Evolutionary conservation across 2,888 invertebrate species (phyloP).

Genomic region (Odontocolon sp.): DNA sequence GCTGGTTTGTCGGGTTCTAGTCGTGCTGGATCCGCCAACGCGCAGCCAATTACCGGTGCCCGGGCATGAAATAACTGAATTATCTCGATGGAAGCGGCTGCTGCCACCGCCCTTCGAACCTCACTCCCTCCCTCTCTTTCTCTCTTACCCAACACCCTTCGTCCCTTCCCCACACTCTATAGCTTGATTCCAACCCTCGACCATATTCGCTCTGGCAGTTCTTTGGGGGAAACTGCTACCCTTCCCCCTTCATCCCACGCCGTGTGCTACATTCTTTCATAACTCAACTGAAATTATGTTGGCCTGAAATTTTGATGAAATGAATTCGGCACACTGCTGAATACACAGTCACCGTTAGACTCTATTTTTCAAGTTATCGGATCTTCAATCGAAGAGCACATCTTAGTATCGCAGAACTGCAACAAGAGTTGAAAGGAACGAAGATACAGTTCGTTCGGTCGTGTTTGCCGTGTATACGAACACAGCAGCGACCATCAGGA

Average conservation of each 20-base stretch:
- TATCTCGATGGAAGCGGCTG: constrained; percentile 77
- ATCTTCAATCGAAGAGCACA: constrained; percentile 36
- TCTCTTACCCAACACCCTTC: constrained; percentile 22
- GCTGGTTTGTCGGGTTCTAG: constrained; percentile 62
- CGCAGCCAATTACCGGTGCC: constrained; percentile 79
- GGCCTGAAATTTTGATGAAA: constrained; percentile 77
- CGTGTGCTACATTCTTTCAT: constrained; percentile 51
- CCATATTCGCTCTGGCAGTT: constrained; percentile 35
- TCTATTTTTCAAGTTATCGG: constrained; percentile 76
- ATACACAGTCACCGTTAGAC: constrained; percentile 71
- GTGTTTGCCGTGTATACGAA: constrained; percentile 5
- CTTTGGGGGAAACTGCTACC: constrained; percentile 42
- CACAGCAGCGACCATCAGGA: constrained; percentile 3
- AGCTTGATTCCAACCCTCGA: constrained; percentile 34
- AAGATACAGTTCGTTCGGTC: background rate
- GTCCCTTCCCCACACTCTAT: constrained; percentile 39
- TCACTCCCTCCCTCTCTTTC: constrained; percentile 49
- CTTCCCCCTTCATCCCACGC: constrained; percentile 49
- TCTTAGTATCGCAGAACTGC: background rate
- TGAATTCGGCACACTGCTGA: constrained; percentile 64
- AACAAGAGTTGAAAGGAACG: background rate
- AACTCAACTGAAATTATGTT: constrained; percentile 70
- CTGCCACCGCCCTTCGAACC: constrained; percentile 69
- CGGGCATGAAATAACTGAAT: constrained; percentile 79
- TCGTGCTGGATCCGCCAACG: constrained; percentile 70